Conservation (phyloP, 2,113 vertebrate genomes). For the Ifrita kowaldi region DNA sequence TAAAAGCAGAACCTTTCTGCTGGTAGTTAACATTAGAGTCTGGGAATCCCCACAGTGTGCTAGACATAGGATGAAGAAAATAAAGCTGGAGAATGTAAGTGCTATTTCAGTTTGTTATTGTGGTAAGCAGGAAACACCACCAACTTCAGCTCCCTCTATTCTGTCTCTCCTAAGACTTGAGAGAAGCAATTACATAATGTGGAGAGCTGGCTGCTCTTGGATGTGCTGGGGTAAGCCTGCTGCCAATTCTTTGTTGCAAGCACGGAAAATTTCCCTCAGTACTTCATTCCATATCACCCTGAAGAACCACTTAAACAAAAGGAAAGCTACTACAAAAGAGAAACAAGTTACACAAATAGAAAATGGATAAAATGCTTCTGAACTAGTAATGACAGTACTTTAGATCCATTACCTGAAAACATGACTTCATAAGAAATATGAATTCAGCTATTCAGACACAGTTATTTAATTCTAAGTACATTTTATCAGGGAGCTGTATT, state of each 20-base stretch:
- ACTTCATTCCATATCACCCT: not conserved
- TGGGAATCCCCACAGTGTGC: not conserved
- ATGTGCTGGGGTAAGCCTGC: not conserved
- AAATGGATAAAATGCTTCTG: not conserved
- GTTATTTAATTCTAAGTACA: not conserved
- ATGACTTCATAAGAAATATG: not conserved
- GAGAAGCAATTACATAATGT: not conserved
- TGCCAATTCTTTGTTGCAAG: not conserved
- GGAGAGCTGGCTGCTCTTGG: not conserved
- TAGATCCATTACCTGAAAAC: slow-evolving; percentile 29
- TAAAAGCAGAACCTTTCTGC: not conserved
- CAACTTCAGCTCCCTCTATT: not conserved
- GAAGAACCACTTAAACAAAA: not conserved
- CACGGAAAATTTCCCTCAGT: not conserved
- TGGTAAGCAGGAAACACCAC: not conserved
- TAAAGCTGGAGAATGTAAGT: not conserved
- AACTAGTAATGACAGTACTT: not conserved
- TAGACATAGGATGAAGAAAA: not conserved
- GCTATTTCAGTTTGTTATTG: not conserved
- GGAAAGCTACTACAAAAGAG: not conserved
- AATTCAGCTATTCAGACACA: not conserved
- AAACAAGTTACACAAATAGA: not conserved
- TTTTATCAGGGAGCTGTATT: not conserved
- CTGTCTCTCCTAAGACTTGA: not conserved
- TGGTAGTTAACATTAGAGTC: not conserved